Base-by-base conservation (phyloP, 2,888 invertebrate genomes). In the Tigriopus californicus region DNA sequence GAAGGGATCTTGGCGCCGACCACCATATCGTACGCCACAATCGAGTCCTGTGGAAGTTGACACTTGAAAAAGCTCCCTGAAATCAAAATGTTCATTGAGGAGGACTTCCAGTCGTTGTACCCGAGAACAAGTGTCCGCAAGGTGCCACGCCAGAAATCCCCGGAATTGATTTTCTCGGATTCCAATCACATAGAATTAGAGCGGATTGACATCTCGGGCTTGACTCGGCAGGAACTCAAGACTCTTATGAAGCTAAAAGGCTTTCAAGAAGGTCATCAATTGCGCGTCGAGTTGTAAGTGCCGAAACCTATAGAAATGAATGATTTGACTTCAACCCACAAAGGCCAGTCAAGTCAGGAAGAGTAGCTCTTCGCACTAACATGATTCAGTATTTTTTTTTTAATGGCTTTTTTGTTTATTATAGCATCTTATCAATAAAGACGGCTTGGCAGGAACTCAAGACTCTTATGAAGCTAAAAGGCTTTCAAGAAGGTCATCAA, bases 41-140 rank as follows among this genome's bases (percentile, higher is more conserved):
- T 52, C 52, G 52, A n/a, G 4, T 52, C 52, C 13, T 52, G 52
- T 33, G 33, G 52, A 15, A 22, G 52, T 2, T 52, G 52, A 52
- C 52, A 22, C 22, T 33, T 52, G 13, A 52, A 52, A 33, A 20
- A n/a, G 22, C 52, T 52, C 33, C 52, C 52, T 24, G 52, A 52
- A 40, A 40, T 52, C 25, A 52, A 52, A 40, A 40, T 24, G 33
- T 52, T 52, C 52, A 52, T 52, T 4, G 15, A 24, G 25, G 52
- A 40, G 52, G 52, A 52, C 25, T 52, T 52, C 4, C 20, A 52
- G 13, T n/a, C 22, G 10, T 15, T 12, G 24, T 52, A 33, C 24
- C 18, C 13, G 24, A 2, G 33, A 24, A 52, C 52, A 18, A 22
- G 13, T 13, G 24, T 52, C 52, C 22, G 22, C 12, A 11, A 24